Percentiles rank a stretch among this genome's conserved stretches.
phyloP scores from a whole-genome alignment of 2,888 invertebrate species.

The Lasius fuliginosus region DNA sequence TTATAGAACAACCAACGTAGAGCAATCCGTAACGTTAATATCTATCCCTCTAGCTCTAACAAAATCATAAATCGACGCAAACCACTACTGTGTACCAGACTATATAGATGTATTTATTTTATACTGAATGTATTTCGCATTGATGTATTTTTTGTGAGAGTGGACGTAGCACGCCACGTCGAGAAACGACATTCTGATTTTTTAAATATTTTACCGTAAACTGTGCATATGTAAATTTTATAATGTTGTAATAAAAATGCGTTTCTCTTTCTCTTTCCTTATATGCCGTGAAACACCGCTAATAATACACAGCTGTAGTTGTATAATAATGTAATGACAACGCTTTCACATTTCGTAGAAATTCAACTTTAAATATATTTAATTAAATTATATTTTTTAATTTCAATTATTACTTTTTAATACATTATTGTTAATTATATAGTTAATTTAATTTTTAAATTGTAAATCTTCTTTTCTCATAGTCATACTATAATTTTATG shows the following conservation, averaged over 20 bases:
- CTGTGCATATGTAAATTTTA: conserved; percentile 84
- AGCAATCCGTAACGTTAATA: conserved; percentile 14
- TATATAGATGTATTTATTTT: conserved; percentile 81
- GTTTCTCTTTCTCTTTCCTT: conserved; percentile 76
- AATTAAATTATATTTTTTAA: background rate
- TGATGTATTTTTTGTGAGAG: conserved; percentile 79
- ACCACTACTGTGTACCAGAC: conserved; percentile 46
- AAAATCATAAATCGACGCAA: conserved; percentile 39
- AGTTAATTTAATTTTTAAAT: background rate
- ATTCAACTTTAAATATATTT: background rate
- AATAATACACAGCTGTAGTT: background rate
- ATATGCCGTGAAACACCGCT: conserved; percentile 17
- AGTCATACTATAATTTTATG: background rate
- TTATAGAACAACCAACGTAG: conserved; percentile 32
- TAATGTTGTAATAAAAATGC: conserved; percentile 85
- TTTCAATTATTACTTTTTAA: conserved; percentile 3
- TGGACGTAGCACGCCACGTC: conserved; percentile 53
- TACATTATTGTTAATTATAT: background rate
- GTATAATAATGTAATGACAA: background rate
- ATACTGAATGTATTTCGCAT: conserved; percentile 79
- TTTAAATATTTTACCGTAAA: conserved; percentile 75
- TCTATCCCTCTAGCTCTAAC: conserved; percentile 16
- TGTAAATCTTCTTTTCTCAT: background rate
- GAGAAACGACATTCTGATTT: conserved; percentile 66
- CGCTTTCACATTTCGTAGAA: background rate